Base-by-base conservation (phyloP, 2,113 vertebrate genomes). In the Myxocyprinus asiaticus region DNA sequence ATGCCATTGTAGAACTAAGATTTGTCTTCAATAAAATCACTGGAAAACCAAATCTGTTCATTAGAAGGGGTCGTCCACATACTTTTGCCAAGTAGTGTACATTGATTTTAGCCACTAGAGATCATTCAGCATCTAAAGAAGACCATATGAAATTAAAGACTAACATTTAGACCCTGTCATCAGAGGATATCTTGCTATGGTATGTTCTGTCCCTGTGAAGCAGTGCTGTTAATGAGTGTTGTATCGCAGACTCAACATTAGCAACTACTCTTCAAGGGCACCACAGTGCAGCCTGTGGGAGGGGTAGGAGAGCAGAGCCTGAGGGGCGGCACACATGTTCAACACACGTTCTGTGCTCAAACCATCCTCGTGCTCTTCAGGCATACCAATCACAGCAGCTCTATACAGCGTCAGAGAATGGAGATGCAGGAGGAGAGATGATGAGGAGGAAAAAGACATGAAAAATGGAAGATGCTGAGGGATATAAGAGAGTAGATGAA, bases 241-340 rank as follows among this genome's bases (percentile, higher is more conserved):
- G 17, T 14, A 62, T 75, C 45, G 51, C 22, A 56, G 7, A 15
- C 45, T 63, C 45, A 51, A 42, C 42, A 44, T 50, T 75, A 75
- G 72, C 72, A 50, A 74, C 3, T 4, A 2, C 58, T 75, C 58
- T 51, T 75, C 72, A 75, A 63, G 45, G 72, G 58, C 72, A 51
- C 7, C 44, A 12, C 44, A 63, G 44, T 7, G 43, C 55, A 72
- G n/a, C 70, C 42, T 8, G 69, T 45, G 70, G 55, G 55, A 63
- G 11, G 72, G 15, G 59, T 63, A 51, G 44, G 11, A 75, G 72
- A 50, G 72, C 15, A 42, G 45, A 61, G n/a, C 55, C 14, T 6
- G 55, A 58, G 55, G 55, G 55, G 14, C n/a, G 58, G 17, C 44
- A 75, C 72, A 63, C 72, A 72, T 72, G 72, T 51, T 63, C 72